These are phyloP conservation scores for Lasioglossum zephyrum DNA, from an alignment of 2,888 invertebrate species.

Conservation along the genomic window DNA sequence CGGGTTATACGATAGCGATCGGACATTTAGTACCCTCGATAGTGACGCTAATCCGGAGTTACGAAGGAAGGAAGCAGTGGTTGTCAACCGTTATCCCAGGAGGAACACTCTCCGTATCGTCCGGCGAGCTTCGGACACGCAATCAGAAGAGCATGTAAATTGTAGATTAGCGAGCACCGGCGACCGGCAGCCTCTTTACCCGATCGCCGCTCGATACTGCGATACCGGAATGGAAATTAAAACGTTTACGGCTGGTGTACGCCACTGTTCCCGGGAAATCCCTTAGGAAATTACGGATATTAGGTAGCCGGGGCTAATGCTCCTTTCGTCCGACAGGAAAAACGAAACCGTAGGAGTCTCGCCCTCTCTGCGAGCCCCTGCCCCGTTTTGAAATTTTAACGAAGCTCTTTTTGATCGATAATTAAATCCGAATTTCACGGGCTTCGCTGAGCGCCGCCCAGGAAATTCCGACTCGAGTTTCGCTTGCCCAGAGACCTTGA, in stretches of 20 bases:
- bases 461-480: neutral
- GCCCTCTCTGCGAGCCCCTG: neutral
- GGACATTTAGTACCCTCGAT: slow-evolving; percentile 81
- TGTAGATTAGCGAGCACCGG: slow-evolving; percentile 60
- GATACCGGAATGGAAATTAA: slow-evolving; percentile 54
- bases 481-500: neutral
- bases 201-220: slow-evolving; percentile 56
- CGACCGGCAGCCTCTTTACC: slow-evolving; percentile 45
- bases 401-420: slow-evolving; percentile 9
- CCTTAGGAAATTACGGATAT: slow-evolving; percentile 55
- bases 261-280: slow-evolving; percentile 30
- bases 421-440: slow-evolving; percentile 5
- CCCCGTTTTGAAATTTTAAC: slow-evolving; percentile 6
- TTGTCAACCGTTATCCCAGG: slow-evolving; percentile 72
- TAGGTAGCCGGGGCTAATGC: slow-evolving; percentile 27
- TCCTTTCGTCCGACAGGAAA: neutral
- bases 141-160: slow-evolving; percentile 73
- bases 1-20: slow-evolving; percentile 76
- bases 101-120: slow-evolving; percentile 65
- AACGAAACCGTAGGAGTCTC: neutral
- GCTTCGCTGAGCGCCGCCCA: neutral
- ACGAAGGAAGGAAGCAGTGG: slow-evolving; percentile 77
- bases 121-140: slow-evolving; percentile 63
- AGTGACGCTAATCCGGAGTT: slow-evolving; percentile 79
- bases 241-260: slow-evolving; percentile 45